These are phyloP conservation scores for Scomber japonicus DNA, from an alignment of 2,113 vertebrate genomes.

Conservation along the genomic window DNA sequence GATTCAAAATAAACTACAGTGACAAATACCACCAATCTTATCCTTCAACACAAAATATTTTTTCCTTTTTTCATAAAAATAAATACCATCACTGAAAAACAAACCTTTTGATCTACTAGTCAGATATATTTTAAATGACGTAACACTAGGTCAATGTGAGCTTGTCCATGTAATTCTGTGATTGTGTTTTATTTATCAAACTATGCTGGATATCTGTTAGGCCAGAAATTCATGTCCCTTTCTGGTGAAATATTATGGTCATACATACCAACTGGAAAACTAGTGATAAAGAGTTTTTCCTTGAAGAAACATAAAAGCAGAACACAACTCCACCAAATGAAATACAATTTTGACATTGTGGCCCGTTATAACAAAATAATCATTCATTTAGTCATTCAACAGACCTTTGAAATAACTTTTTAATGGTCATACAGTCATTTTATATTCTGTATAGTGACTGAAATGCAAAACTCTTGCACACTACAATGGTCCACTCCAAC, in stretches of 20 bases:
- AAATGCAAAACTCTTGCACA: conserved; percentile 17
- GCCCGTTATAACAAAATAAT: background rate
- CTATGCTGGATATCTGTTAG: background rate
- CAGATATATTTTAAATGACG: too few species aligned
- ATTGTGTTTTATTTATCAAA: background rate
- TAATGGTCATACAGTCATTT: background rate
- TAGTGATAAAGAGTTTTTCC: background rate
- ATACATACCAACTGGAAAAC: background rate
- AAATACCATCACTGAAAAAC: too few species aligned
- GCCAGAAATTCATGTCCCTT: too few species aligned
- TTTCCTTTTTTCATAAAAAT: too few species aligned
- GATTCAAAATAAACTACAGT: too few species aligned
- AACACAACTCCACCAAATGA: background rate
- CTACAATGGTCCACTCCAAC: background rate
- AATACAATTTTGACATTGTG: conserved; percentile 6
- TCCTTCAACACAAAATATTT: too few species aligned
- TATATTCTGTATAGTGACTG: background rate
- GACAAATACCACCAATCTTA: too few species aligned
- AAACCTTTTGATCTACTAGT: too few species aligned
- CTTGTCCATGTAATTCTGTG: background rate
- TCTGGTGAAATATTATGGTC: background rate
- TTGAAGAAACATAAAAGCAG: background rate
- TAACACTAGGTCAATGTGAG: too few species aligned
- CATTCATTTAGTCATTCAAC: conserved; percentile 15
- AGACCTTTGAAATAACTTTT: conserved; percentile 19